Evolutionary conservation across 2,113 vertebrate genomes (phyloP).

Genomic region (Scomber scombrus): DNA sequence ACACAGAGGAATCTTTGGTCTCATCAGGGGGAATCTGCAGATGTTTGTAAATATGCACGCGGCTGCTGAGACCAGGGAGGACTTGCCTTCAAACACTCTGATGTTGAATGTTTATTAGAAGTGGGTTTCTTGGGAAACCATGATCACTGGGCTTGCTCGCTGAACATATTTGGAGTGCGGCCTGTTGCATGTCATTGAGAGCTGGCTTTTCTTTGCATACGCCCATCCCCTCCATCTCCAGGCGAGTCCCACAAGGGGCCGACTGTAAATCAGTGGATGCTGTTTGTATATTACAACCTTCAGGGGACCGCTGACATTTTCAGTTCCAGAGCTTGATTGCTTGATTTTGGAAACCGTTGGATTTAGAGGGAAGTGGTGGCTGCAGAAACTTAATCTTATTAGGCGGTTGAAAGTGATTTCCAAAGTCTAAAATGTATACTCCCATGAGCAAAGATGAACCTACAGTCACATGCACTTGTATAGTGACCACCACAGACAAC

Average conservation of each 20-base stretch:
- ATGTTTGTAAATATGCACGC: constrained; percentile 70
- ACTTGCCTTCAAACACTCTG: constrained; percentile 61
- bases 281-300: constrained; percentile 25
- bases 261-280: constrained; percentile 34
- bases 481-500: not conserved
- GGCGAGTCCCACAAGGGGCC: constrained; percentile 4
- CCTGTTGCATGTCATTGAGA: constrained; percentile 33
- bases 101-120: constrained; percentile 70
- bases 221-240: constrained; percentile 26
- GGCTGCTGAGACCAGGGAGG: constrained; percentile 47
- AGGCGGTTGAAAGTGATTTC: not conserved
- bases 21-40: constrained; percentile 65
- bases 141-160: constrained; percentile 54
- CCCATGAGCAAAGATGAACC: not conserved
- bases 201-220: constrained; percentile 34
- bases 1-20: constrained; percentile 51
- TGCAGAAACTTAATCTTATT: not conserved
- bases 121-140: constrained; percentile 67
- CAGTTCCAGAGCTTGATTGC: not conserved
- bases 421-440: not conserved
- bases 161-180: constrained; percentile 49
- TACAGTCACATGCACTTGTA: not conserved
- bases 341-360: not conserved
- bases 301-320: constrained; percentile 10
- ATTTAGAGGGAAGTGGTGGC: not conserved